Evolutionary conservation across 2,113 vertebrate genomes (phyloP).

Genomic region (Colius striatus): DNA sequence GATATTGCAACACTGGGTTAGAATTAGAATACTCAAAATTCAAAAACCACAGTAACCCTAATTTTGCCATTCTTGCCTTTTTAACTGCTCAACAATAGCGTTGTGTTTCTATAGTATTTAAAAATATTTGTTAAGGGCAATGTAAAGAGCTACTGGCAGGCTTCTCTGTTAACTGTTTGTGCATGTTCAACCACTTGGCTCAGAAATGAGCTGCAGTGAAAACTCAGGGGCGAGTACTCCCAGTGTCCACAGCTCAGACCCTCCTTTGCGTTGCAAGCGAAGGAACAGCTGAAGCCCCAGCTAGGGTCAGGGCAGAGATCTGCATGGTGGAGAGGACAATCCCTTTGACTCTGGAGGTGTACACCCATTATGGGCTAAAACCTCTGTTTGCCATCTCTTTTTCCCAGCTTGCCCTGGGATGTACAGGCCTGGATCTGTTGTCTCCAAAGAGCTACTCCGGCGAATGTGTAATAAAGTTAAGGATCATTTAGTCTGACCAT

Average conservation of each 20-base stretch:
- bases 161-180: constrained; percentile 44
- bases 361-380: background rate
- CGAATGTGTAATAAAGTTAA: background rate
- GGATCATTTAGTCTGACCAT: background rate
- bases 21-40: constrained; percentile 62
- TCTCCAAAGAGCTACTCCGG: background rate
- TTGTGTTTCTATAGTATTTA: constrained; percentile 36
- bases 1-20: constrained; percentile 44
- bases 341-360: background rate
- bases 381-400: background rate
- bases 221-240: background rate
- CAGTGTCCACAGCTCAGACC: background rate
- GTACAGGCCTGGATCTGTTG: background rate
- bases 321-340: background rate
- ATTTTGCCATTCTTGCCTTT: constrained; percentile 59
- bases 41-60: constrained; percentile 60
- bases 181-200: background rate
- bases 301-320: background rate
- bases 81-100: constrained; percentile 52
- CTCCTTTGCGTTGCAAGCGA: background rate
- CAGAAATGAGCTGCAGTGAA: background rate
- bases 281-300: background rate
- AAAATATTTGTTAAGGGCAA: constrained; percentile 39
- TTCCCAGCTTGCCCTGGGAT: fast-evolving
- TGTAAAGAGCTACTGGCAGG: constrained; percentile 43